Base-by-base conservation (phyloP, 2,113 vertebrate genomes). In the Odocoileus virginianus region DNA sequence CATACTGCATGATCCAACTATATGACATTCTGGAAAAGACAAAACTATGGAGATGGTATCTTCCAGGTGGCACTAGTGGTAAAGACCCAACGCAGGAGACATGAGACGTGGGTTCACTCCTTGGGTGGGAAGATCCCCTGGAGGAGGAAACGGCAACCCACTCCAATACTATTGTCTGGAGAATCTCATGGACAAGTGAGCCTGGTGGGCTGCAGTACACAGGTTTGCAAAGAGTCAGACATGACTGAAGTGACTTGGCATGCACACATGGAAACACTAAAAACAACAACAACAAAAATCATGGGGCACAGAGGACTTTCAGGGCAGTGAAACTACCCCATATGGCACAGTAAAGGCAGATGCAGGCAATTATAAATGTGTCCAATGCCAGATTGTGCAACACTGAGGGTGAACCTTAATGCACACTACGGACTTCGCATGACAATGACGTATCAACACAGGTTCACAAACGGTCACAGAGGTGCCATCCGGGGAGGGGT, bases 361-460 rank as follows among this genome's bases (percentile, higher is more conserved):
- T 8, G 3, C 0, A 0, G 0, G 45, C 19, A 27, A 7, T 10
- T 2, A 12, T 16, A 28, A 14, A 2, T 28, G 2, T 10, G 8
- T 9, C 57, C 15, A 21, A 0, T 30, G 21, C 23, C n/a, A 13
- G 47, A 54, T 16, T 0, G 4, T 12, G 2, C 15, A 11, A 23
- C 47, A 21, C 47, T 30, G 2, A n/a, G 57, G 78, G 57, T 33
- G 64, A 43, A 12, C 76, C 23, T 33, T 8, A 28, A 19, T 0
- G 10, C 13, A 12, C 54, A 7, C 47, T 5, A 6, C 0, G 47
- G 28, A 8, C 57, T 10, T 13, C 0, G 45, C 27, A 28, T 25
- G 28, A 30, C 1, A 1, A n/a, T 13, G 28, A 45, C 6, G 0
- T 5, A 11, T 33, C 85, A 27, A 2, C 0, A 3, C 2, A 28